Conservation (phyloP, 2,888 invertebrate species). For the Loripinus fragilis region DNA sequence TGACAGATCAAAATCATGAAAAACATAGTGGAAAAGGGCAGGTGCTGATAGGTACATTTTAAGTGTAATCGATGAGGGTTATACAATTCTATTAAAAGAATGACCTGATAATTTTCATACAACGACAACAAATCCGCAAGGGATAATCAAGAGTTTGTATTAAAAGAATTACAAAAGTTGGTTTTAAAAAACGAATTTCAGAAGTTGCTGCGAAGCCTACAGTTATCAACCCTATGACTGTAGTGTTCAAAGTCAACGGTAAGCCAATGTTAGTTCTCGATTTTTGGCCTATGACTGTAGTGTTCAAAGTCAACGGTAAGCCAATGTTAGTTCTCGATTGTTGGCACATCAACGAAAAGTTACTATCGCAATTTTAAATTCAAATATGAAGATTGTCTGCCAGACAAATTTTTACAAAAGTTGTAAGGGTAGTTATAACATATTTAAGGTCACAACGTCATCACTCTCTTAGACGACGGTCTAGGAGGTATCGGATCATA, state of each 20-base stretch:
- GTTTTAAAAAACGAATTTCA: not conserved
- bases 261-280: constrained; percentile 12
- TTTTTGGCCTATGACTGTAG: too few relatives aligned
- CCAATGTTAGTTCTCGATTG: constrained; percentile 18
- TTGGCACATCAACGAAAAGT: not conserved
- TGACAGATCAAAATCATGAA: not conserved
- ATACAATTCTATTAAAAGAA: constrained; percentile 16
- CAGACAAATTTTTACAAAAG: constrained; percentile 14
- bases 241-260: not conserved
- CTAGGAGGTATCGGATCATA: constrained; percentile 12
- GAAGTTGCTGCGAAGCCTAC: not conserved
- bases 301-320: not conserved
- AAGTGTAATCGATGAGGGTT: constrained; percentile 10
- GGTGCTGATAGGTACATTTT: not conserved
- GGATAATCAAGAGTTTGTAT: constrained; percentile 8
- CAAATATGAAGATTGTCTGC: constrained; percentile 14
- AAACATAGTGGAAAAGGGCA: not conserved
- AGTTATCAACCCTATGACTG: not conserved
- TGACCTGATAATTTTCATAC: not conserved
- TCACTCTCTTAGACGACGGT: constrained; percentile 39
- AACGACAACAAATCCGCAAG: constrained; percentile 15
- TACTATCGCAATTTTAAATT: constrained; percentile 1
- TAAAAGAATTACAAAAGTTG: not conserved
- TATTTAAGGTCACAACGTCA: constrained; percentile 13
- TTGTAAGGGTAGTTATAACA: not conserved